Evolutionary conservation across 2,888 invertebrate genomes (phyloP).

Genomic region (Eilema depressum): DNA sequence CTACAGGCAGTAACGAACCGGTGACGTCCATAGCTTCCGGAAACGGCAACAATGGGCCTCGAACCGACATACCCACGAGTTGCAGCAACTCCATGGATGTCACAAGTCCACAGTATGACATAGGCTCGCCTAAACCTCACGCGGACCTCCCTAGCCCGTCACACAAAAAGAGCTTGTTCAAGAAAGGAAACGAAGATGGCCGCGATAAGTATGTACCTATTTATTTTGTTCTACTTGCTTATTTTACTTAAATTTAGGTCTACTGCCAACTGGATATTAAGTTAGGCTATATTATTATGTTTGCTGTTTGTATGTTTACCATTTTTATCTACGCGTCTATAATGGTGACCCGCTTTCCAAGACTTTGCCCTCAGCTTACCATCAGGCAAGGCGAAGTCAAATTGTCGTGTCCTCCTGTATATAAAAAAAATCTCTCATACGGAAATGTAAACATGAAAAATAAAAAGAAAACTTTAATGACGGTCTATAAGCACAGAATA

Average conservation of each 20-base stretch:
- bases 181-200: conserved; percentile 96
- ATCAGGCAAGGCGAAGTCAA: too few relatives aligned
- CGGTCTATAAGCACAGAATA: too few relatives aligned
- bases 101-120: conserved; percentile 33
- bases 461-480: too few relatives aligned
- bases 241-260: neutral
- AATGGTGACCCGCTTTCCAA: too few relatives aligned
- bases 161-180: conserved; percentile 92
- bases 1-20: conserved; percentile 69
- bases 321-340: too few relatives aligned
- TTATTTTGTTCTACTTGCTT: neutral
- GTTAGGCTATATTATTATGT: too few relatives aligned
- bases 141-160: conserved; percentile 88
- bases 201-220: conserved; percentile 92
- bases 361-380: too few relatives aligned
- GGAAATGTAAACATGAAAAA: too few relatives aligned
- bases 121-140: conserved; percentile 47
- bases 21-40: conserved; percentile 26
- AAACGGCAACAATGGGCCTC: conserved; percentile 8
- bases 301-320: too few relatives aligned
- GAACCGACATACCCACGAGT: conserved; percentile 25
- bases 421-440: too few relatives aligned
- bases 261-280: neutral
- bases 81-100: conserved; percentile 28
- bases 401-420: too few relatives aligned